Base-by-base conservation (phyloP, 2,113 vertebrate species). In the Siniperca knerii region DNA sequence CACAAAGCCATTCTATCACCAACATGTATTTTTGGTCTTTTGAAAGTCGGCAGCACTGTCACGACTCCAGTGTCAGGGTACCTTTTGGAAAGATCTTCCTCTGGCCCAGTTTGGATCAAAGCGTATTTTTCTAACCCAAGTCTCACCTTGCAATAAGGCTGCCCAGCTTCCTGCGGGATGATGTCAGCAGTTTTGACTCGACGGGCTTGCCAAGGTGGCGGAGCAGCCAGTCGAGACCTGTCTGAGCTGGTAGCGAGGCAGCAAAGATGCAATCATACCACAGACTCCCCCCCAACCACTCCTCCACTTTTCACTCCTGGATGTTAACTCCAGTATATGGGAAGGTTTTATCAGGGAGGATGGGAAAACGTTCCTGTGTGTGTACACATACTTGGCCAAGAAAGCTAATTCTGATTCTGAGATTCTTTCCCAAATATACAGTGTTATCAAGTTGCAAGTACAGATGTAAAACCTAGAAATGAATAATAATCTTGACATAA, bases 181-280 rank as follows among this genome's bases (percentile, higher is more conserved):
- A 92, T 90, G 89, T 90, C 89, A 93, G 89, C 81, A 88, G 89
- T 92, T 92, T 84, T 85, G 90, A 90, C 79, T 92, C 29, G 15
- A 77, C 62, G 48, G 54, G 80, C 72, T 75, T 40, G 29, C 83
- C 2, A 48, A 83, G 81, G 75, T 86, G 86, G 61, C 65, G 87
- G 57, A 83, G 68, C 52, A 79, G 88, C 89, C 75, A 84, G 89
- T 90, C 33, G 65, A 91, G 89, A 90, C 90, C 78, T 87, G 90
- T 76, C 80, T 82, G 86, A 88, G 81, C 78, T 84, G 84, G 82
- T 42, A 9, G 77, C 1, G 70, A 88, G 79, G 78, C 83, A 87
- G 72, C 84, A 54, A 71, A 79, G 82, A 85, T 77, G 69, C 60
- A 79, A 68, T 83, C 82, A 64, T 33, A 52, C 57, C 23, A 61